Evolutionary conservation across 2,113 vertebrate genomes (phyloP), one percentile per base, ranked within the genome.

Genomic region (Thalassoma bifasciatum): DNA sequence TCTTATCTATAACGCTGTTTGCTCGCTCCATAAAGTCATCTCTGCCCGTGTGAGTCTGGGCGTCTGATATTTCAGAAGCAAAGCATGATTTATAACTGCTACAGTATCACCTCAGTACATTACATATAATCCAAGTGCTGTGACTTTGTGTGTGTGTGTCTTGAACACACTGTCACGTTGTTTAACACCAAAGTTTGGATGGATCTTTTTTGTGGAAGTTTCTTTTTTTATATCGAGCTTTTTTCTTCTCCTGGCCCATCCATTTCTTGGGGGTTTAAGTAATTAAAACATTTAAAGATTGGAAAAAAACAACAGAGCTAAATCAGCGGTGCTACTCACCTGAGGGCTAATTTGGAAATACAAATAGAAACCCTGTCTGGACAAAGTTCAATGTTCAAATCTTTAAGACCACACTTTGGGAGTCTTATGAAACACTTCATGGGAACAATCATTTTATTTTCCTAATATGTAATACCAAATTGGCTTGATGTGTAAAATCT

Each of bases 1-100:
- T 81, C 75, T 89, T 84, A 90, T 91, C 83, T 88, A 26, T 71
- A 71, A 64, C 53, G 12, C 69, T 62, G 77, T 83, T 79, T 82
- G 81, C 72, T 77, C 69, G 60, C 72, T 42, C 64, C 76, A 75
- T 87, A 59, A 85, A 84, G 68, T 67, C 22, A 65, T 87, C 72
- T 66, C 56, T 84, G 61, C 44, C 24, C 30, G 65, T 56, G 69
- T 79, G 53, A 62, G 53, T 77, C 38, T 66, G 30, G 24, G 46
- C 59, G 65, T 69, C 26, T 77, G 82, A 77, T 67, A 68, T 79
- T 68, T 77, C 30, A 64, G 81, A 60, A 36, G 26, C 16, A 10
- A 42, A 6, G 13, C 53, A 6, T 62, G 64, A 73, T 80, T 79
- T 56, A 56, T 47, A 44, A 36, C 51, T 36, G 17, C 52, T 61